Evolutionary conservation across 2,797 vertebrate genomes (phyloP), one percentile per base, ranked within the genome.

Genomic region (Nyctibius grandis): DNA sequence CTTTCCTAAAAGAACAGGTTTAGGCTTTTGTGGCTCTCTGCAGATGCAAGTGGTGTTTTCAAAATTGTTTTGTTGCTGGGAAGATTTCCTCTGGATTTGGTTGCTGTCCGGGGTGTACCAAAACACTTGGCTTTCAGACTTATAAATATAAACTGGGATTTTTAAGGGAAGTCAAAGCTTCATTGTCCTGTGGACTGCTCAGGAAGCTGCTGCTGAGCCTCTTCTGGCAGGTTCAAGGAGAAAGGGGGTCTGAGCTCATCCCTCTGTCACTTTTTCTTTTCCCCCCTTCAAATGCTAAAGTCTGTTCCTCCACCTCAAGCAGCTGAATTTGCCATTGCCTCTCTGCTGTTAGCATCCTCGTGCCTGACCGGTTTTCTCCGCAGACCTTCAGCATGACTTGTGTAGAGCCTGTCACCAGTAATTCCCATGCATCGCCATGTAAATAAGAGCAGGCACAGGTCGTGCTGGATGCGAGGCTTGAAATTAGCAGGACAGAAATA

Each of bases 341-440:
- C 19, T 85, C 54, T 80, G 21, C 61, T 68, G 9, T 22, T 59
- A 12, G 23, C 38, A 45, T 29, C 47, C 11, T 54, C 0, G 0
- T 57, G 47, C 54, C 59, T 57, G 57, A 45, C 20, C 70, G 9
- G 9, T 47, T 86, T n/a, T 53, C 50, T 67, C 28, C 31, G 16
- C 22, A 56, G 28, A 45, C 18, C 21, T 50, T 68, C 40, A 7
- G 23, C 8, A 13, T 33, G 67, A 9, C 45, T 50, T 28, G 33
- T 23, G 38, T 29, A 72, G 63, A 74, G 38, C 42, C 63, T 4
- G 1, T 44, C 34, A 19, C 15, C 17, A 3, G 7, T 42, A 54
- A n/a, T 51, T 74, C 69, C 75, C 18, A 1, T 34, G 11, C 26
- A 12, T 26, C 3, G 1, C 16, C 57, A 20, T 26, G 13, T 26